Conservation (phyloP, 2,113 vertebrate genomes). For the Myotis lucifugus region DNA sequence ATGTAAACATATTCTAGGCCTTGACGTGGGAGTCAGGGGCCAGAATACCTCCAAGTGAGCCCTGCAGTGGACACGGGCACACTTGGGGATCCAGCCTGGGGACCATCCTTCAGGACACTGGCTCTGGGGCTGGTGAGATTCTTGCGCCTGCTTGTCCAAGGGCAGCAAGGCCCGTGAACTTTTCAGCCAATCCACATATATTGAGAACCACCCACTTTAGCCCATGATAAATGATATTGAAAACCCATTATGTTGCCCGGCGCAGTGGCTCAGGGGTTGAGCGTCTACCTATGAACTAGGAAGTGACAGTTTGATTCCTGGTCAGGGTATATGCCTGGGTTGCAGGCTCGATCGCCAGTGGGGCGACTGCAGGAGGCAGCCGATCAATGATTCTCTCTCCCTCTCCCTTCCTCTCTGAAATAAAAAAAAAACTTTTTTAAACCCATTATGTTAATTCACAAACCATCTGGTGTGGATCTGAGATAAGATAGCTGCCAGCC, state of each 20-base stretch:
- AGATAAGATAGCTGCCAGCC: neutral
- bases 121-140: neutral
- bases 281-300: no score
- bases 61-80: accelerated
- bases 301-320: no score
- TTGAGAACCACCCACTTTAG: neutral
- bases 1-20: neutral
- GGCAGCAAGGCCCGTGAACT: neutral
- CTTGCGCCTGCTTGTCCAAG: neutral
- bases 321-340: no score
- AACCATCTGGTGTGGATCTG: neutral
- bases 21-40: neutral
- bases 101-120: neutral
- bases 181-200: neutral
- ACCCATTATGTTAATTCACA: neutral
- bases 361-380: no score
- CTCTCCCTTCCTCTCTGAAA: no score
- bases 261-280: no score
- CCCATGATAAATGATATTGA: neutral
- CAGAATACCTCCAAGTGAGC: neutral
- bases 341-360: no score
- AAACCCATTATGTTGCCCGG: neutral
- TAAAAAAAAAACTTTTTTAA: neutral
- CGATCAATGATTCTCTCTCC: no score
- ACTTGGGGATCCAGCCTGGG: neutral